A percentile compares a stretch with the other conserved stretches of the same genome.
Conservation (phyloP, 1,140 invertebrate species). For the Drosophila equinoxialis region DNA sequence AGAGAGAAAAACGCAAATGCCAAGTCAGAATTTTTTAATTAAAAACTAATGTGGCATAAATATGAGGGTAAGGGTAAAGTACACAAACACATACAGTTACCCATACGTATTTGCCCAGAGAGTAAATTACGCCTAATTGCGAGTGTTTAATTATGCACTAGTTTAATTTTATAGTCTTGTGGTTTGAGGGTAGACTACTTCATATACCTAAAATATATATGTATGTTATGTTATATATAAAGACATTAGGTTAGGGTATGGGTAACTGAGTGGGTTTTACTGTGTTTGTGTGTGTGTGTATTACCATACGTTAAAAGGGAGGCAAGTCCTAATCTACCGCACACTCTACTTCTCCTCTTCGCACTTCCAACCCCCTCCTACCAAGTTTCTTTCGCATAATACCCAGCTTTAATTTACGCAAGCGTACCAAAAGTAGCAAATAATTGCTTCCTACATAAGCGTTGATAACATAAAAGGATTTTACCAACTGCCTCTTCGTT, state of each 20-base stretch:
- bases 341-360: slow-evolving; percentile 5
- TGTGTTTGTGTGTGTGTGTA: slow-evolving; percentile 35
- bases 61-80: slow-evolving; percentile 46
- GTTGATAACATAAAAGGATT: slow-evolving; percentile 77
- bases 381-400: slow-evolving; percentile 45
- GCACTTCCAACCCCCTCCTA: slow-evolving; percentile 2
- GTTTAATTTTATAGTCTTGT: slow-evolving; percentile 81
- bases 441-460: slow-evolving; percentile 64
- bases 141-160: slow-evolving; percentile 83
- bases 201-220: slow-evolving; percentile 40
- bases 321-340: slow-evolving; percentile 35
- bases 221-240: slow-evolving; percentile 40
- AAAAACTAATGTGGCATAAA: slow-evolving; percentile 82
- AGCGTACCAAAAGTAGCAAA: slow-evolving; percentile 74
- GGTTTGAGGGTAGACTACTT: slow-evolving; percentile 48
- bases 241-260: slow-evolving; percentile 45
- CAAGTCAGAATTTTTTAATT: slow-evolving; percentile 76
- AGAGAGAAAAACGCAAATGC: slow-evolving; percentile 44
- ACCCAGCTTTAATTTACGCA: slow-evolving; percentile 74
- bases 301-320: slow-evolving; percentile 53
- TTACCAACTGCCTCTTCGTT: slow-evolving; percentile 11
- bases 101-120: slow-evolving; percentile 41
- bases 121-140: slow-evolving; percentile 83
- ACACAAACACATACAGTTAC: neutral
- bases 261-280: neutral